Evolutionary conservation across 2,888 invertebrate species (phyloP), one percentile per base, ranked within the genome.

Genomic region (Standfussiana lucernea): DNA sequence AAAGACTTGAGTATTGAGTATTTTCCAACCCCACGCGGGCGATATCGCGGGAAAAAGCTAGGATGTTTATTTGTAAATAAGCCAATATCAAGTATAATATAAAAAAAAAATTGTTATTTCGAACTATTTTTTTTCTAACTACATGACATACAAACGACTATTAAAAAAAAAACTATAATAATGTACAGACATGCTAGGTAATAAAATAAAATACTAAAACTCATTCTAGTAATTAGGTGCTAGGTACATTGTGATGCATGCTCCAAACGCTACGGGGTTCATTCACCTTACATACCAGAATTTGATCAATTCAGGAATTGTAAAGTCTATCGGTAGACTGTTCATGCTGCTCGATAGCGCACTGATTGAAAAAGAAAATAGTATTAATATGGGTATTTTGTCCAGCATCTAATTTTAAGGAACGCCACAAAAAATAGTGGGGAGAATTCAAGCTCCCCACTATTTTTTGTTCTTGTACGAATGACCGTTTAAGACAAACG

Each of bases 321-420:
- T 93, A 94, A 94, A 94, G 92, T 96, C 96, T 92, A 95, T 91
- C 79, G 96, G 96, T 68, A 96, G 94, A 88, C 94, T 92, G 88
- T 91, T 91, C 95, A 95, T 95, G 85, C 91, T 93, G 83, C 94
- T 92, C 75, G 95, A 94, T 87, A 96, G 92, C 82, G 94, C 93
- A 88, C 96, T 96, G 92, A 88, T 90, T 85, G 86, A 89, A 88
- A 89, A 91, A 91, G 86, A 84, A 75, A 84, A 73, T 72, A 56
- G 47, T 62, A 81, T 80, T 79, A 84, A 84, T 83, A 73, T 71
- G 61, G 28, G 62, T 70, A 35, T 61, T 37, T 32, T 18, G 2
- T 3, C 13, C 15, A 61, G 21, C 24, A 59, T 78, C 10, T 1
- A 0, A 21, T 68, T 67, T n/a, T 15, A 11, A 40, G 18, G 10